A percentile compares a stretch with the other conserved stretches of the same genome.
These are phyloP conservation scores for Pocillopora verrucosa DNA, from an alignment of 64 coral and sea anemone species.

Conservation along the genomic window DNA sequence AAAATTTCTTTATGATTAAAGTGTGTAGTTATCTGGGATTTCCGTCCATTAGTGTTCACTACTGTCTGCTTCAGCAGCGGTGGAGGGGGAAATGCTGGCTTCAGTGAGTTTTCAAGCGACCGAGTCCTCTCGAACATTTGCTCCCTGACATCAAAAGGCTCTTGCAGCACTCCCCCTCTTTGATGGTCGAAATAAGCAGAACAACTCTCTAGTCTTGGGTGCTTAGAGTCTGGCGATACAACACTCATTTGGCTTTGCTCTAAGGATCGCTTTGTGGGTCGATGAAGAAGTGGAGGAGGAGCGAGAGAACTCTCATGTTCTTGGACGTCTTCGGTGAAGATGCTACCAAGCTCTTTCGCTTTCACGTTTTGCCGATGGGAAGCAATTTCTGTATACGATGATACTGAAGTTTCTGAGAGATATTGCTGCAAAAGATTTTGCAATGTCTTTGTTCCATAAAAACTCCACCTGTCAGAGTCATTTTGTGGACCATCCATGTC, in stretches of 20 bases:
- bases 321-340: background rate
- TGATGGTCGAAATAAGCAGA: background rate
- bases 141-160: background rate
- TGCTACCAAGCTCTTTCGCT: background rate
- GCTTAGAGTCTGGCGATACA: background rate
- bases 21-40: background rate
- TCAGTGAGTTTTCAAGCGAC: background rate
- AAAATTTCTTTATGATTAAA: background rate
- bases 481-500: background rate
- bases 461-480: background rate
- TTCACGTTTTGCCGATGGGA: background rate
- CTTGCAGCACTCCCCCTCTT: background rate
- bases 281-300: constrained; percentile 22
- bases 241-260: background rate
- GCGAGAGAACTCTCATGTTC: background rate
- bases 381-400: background rate
- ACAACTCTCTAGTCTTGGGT: background rate
- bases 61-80: background rate
- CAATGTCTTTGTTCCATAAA: background rate
- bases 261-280: constrained; percentile 6
- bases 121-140: constrained; percentile 35
- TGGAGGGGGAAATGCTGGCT: constrained; percentile 14
- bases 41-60: background rate
- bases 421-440: constrained; percentile 12
- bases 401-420: background rate